phyloP scores from a whole-genome alignment of 1,140 invertebrate species.

The Lithobius niger region DNA sequence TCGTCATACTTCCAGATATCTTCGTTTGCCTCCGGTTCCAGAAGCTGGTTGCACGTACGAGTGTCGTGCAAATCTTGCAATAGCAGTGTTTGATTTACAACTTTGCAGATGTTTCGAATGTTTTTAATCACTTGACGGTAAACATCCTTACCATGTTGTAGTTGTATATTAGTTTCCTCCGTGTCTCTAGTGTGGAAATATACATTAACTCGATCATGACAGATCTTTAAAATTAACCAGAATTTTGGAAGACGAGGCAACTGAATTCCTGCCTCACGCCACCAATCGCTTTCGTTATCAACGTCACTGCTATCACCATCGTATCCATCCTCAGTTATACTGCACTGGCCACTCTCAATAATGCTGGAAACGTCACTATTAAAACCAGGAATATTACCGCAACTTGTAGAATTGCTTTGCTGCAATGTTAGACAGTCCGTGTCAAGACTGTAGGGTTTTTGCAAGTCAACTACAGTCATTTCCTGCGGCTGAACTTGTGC shows the following conservation, averaged over 20 bases:
- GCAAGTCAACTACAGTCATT: too few species aligned
- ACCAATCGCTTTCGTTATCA: constrained; percentile 46
- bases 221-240: constrained; percentile 56
- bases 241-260: constrained; percentile 48
- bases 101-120: constrained; percentile 45
- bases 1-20: constrained; percentile 36
- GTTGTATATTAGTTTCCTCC: constrained; percentile 21
- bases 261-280: constrained; percentile 39
- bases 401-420: not conserved
- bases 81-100: constrained; percentile 55
- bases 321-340: constrained; percentile 39
- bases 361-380: constrained; percentile 36
- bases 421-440: too few species aligned
- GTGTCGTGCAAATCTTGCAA: constrained; percentile 55
- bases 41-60: constrained; percentile 48
- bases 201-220: constrained; percentile 43
- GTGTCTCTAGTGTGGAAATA: constrained; percentile 48
- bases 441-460: too few species aligned
- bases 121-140: constrained; percentile 39
- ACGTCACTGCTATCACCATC: constrained; percentile 48
- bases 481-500: not conserved
- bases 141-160: constrained; percentile 36
- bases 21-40: constrained; percentile 52
- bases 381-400: constrained; percentile 29
- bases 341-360: constrained; percentile 29